Evolutionary conservation across 2,888 invertebrate species (phyloP).

Genomic region (Eulithis testata): DNA sequence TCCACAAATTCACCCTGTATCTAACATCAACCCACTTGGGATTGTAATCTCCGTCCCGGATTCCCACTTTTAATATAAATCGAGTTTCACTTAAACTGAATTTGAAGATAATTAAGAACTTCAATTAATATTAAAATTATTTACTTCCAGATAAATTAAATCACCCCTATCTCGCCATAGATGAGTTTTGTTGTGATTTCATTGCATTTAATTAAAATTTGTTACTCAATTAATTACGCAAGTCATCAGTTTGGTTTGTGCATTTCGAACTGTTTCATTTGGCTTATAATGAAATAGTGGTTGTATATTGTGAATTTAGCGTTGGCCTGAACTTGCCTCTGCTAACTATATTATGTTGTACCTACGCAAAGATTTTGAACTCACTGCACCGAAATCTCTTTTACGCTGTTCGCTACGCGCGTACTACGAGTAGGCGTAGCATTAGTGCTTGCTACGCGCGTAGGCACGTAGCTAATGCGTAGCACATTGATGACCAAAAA

Average conservation of each 20-base stretch:
- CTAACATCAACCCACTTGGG: slow-evolving; percentile 28
- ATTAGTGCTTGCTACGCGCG: no score
- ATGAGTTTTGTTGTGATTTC: slow-evolving; percentile 7
- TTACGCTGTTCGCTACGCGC: no score
- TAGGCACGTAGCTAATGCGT: no score
- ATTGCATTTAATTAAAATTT: slow-evolving; percentile 2
- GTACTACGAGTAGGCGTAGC: no score
- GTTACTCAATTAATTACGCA: neutral
- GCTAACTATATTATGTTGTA: no score
- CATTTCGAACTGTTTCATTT: neutral
- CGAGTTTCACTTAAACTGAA: slow-evolving; percentile 41
- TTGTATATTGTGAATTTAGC: neutral
- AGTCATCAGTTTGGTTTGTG: neutral
- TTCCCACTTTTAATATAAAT: slow-evolving; percentile 45
- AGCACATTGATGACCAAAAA: no score
- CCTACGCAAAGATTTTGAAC: no score
- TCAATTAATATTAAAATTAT: slow-evolving; percentile 36
- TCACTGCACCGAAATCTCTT: no score
- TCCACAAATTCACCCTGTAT: slow-evolving; percentile 13
- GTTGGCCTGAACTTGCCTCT: no score
- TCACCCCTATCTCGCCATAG: slow-evolving; percentile 11
- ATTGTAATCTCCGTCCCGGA: slow-evolving; percentile 31
- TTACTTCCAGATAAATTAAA: slow-evolving; percentile 28
- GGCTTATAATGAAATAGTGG: neutral
- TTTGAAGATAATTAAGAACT: slow-evolving; percentile 40